phyloP scores from a whole-genome alignment of 1,140 invertebrate genomes.

The Nomia melanderi region DNA sequence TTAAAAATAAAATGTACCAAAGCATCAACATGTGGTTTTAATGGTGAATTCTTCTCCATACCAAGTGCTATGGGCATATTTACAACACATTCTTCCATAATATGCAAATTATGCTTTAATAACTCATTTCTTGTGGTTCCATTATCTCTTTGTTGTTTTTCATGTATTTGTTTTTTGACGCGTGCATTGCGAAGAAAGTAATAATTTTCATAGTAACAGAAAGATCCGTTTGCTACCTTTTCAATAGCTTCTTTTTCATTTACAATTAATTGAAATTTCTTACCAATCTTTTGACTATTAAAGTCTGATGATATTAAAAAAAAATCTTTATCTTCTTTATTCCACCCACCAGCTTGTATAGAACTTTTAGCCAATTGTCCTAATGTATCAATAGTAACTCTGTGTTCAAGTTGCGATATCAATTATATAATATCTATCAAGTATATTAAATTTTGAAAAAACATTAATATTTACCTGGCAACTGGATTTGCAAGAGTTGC shows the following conservation, averaged over 20 bases:
- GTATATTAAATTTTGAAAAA: background rate
- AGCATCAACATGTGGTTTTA: slow-evolving; percentile 86
- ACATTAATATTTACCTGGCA: slow-evolving; percentile 81
- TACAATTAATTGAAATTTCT: slow-evolving; percentile 84
- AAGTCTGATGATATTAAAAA: slow-evolving; percentile 86
- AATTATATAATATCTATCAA: background rate
- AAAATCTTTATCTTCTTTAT: slow-evolving; percentile 85
- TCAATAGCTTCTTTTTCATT: slow-evolving; percentile 83
- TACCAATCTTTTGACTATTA: slow-evolving; percentile 84
- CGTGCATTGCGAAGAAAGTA: slow-evolving; percentile 85
- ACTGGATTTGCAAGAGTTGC: slow-evolving; percentile 89
- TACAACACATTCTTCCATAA: slow-evolving; percentile 90
- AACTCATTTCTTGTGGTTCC: slow-evolving; percentile 40
- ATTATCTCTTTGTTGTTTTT: slow-evolving; percentile 66
- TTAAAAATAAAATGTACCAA: slow-evolving; percentile 72
- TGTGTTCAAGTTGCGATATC: slow-evolving; percentile 65
- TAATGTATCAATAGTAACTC: slow-evolving; percentile 89
- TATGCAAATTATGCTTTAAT: slow-evolving; percentile 85
- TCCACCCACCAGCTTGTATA: slow-evolving; percentile 86
- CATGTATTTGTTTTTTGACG: slow-evolving; percentile 81
- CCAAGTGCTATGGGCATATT: slow-evolving; percentile 90
- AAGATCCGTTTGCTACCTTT: slow-evolving; percentile 85
- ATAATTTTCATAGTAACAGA: slow-evolving; percentile 91
- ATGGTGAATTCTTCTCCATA: slow-evolving; percentile 89
- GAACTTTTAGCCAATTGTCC: slow-evolving; percentile 84